Evolutionary conservation across 2,797 vertebrate species (phyloP).

Genomic region (Sebastolobus alascanus): DNA sequence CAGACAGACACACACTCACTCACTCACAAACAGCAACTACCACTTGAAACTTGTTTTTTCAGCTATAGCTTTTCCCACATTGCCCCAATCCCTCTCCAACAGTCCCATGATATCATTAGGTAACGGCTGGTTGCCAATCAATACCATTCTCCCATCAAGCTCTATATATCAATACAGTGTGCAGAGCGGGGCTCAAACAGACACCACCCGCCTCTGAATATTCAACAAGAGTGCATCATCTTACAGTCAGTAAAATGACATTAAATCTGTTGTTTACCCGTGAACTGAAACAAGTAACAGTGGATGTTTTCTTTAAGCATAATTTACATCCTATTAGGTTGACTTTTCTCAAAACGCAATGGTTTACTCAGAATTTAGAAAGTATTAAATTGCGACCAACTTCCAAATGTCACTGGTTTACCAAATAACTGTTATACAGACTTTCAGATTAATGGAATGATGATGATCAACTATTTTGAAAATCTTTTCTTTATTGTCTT

Average conservation of each 20-base stretch:
- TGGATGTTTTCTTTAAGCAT: not conserved
- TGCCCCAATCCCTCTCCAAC: not conserved
- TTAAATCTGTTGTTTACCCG: not conserved
- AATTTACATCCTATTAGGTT: not conserved
- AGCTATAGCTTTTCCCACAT: slow-evolving; percentile 8
- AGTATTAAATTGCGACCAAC: not conserved
- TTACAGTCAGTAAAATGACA: not conserved
- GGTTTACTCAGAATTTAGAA: not conserved
- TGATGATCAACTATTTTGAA: not conserved
- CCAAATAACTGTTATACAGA: not conserved
- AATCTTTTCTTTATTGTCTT: not conserved
- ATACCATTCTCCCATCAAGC: slow-evolving; percentile 36
- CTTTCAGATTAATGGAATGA: not conserved
- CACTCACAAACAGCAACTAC: not conserved
- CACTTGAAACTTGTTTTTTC: slow-evolving; percentile 2
- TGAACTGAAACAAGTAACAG: not conserved
- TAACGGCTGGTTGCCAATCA: slow-evolving; percentile 54
- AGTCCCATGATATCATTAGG: slow-evolving; percentile 56
- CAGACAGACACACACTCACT: not conserved
- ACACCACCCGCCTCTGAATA: not conserved
- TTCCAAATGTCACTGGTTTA: not conserved
- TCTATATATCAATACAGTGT: slow-evolving; percentile 35
- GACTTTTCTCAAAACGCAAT: not conserved
- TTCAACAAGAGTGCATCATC: slow-evolving; percentile 6
- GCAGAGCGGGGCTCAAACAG: not conserved